Base-by-base conservation (phyloP, 2,888 invertebrate genomes). In the Lampropteryx suffumata region DNA sequence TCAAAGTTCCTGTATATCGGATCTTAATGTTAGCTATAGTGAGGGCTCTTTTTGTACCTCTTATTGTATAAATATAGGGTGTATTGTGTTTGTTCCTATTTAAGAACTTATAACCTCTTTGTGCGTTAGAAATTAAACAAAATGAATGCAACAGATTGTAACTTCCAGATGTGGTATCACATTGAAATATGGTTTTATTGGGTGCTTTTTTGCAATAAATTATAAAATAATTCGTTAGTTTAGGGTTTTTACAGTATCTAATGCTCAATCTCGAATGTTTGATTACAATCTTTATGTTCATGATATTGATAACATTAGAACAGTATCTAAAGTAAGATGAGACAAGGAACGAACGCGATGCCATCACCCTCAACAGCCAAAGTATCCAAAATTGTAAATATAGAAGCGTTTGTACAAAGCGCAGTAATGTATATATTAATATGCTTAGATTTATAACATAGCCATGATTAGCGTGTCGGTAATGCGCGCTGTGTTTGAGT, bases 321-420 rank as follows among this genome's bases (percentile, higher is more conserved):
- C 29, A 13, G 29, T 30, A 14, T 33, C 14, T 29, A 24, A 24
- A 12, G 14, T 28, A 8, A 27, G 26, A 24, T 24, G 28, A 10
- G 8, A 58, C 39, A 60, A 61, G 59, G 59, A 62, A 66, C 48
- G 54, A 65, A 57, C 68, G 55, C 64, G 58, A 65, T 50, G 73
- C 72, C 71, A 74, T 70, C 73, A 73, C 85, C 86, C 88, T 80
- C 71, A 67, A 76, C 87, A 88, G 88, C 89, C 89, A 89, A 89
- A 89, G 89, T 86, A 87, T 84, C 74, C 79, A 83, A 81, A 85
- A 86, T 75, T 88, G 87, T 89, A 88, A 77, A 87, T 87, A 88
- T 76, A 61, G 49, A 61, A 11, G 54, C 52, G 52, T 59, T 29
- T 24, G 12, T 47, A 29, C 12, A 30, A 11, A 50, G 45, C 44